A percentile compares a stretch with the other conserved stretches of the same genome.
phyloP scores from a whole-genome alignment of 2,797 vertebrate genomes.

The Dermochelys coriacea region DNA sequence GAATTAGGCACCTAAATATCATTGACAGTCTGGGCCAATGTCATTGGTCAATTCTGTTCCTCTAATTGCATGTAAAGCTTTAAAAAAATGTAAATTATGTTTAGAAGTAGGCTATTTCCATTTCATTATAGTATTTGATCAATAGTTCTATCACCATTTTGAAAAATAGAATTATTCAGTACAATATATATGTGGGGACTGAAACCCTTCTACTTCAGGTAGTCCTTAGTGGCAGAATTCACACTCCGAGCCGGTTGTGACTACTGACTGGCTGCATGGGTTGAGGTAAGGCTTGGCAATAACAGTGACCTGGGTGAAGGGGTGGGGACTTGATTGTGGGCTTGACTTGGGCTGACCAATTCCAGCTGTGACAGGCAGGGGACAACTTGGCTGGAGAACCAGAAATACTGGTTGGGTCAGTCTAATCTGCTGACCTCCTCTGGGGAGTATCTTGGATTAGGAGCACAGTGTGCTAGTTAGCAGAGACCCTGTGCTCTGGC shows the following conservation, averaged over 20 bases:
- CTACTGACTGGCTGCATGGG: neutral
- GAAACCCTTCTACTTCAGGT: neutral
- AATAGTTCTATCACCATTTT: neutral
- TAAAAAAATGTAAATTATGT: neutral
- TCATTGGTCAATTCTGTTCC: neutral
- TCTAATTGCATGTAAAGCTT: neutral
- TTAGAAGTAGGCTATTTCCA: neutral
- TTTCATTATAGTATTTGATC: neutral
- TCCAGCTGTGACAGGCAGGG: neutral
- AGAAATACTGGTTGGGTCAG: neutral
- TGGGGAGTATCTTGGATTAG: neutral
- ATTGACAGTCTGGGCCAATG: neutral
- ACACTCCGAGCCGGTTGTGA: neutral
- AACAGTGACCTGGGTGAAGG: neutral
- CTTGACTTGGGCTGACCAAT: neutral
- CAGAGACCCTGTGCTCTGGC: neutral
- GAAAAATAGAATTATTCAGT: neutral
- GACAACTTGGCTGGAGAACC: neutral
- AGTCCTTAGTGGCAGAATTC: neutral
- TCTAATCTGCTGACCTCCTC: neutral
- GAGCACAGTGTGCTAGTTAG: neutral
- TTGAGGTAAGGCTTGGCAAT: neutral
- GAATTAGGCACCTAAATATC: neutral
- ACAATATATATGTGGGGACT: neutral
- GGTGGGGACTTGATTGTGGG: neutral